Evolutionary conservation across 2,888 invertebrate genomes (phyloP), one percentile per base, ranked within the genome.

Genomic region (Eupithecia dodoneata): DNA sequence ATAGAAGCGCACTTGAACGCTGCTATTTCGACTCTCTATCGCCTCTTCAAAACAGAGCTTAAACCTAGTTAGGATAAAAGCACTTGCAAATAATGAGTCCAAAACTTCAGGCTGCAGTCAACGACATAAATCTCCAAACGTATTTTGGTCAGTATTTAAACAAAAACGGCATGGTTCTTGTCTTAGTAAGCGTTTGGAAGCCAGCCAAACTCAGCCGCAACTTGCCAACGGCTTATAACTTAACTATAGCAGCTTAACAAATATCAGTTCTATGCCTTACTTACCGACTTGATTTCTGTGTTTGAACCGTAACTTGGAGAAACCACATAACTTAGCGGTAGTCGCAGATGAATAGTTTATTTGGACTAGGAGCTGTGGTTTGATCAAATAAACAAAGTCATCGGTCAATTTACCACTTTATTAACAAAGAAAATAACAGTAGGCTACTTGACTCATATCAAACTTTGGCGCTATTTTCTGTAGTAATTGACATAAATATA

Each of bases 141-240:
- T 72, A 78, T 79, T 80, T 77, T 75, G 76, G 76, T 76, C 77
- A 76, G 73, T 82, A 82, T 75, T 80, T 77, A 75, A 78, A 81
- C 83, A 85, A 83, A 83, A 85, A 83, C 79, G 77, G 67, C n/a
- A 74, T 7, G 75, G 79, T 84, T 85, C 84, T 84, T 83, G 83
- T 80, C 81, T 79, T 79, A 82, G 81, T 81, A 81, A 80, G 80
- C 79, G 83, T 77, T 79, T 84, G 85, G 84, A 77, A 73, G 65
- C 73, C 74, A 49, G 83, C 85, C 85, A 84, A 83, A 83, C 79
- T 76, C 76, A 67, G 67, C 80, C 80, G 65, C 81, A 84, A 85
- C 80, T 84, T 83, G 79, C 82, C 72, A 82, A 79, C 79, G 80
- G 82, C 83, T 84, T 83, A 84, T 83, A 83, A 83, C 83, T 83